These are phyloP conservation scores for Agrenia bidenticulata DNA, from an alignment of 2,888 invertebrate genomes.

Conservation along the genomic window DNA sequence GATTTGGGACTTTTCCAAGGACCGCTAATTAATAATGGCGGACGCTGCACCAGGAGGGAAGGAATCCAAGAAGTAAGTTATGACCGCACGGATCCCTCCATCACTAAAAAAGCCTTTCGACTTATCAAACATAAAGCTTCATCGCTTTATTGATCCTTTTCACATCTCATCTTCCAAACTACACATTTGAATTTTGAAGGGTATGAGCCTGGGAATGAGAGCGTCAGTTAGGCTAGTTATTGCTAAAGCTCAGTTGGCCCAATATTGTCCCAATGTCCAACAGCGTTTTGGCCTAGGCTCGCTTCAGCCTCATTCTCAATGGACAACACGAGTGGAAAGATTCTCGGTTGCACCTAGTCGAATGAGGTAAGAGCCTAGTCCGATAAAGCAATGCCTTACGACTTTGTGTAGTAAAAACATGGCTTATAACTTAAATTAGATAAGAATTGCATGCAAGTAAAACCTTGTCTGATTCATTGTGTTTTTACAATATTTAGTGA, in stretches of 20 bases:
- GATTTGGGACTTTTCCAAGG: too few relatives aligned
- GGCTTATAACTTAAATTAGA: too few relatives aligned
- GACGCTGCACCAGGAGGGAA: slow-evolving; percentile 17
- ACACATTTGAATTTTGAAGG: too few relatives aligned
- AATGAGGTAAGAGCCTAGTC: slow-evolving; percentile 48
- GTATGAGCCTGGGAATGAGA: slow-evolving; percentile 28
- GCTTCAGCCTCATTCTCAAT: slow-evolving; percentile 12
- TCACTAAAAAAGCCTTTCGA: too few relatives aligned
- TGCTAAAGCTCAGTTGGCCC: not conserved
- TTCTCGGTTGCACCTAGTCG: slow-evolving; percentile 42
- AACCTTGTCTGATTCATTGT: not conserved
- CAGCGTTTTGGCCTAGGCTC: slow-evolving; percentile 38
- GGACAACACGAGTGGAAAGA: slow-evolving; percentile 40
- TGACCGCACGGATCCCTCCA: too few relatives aligned
- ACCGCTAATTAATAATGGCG: not conserved
- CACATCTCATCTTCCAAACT: too few relatives aligned
- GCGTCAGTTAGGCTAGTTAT: slow-evolving; percentile 13
- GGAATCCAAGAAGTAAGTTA: slow-evolving; percentile 4
- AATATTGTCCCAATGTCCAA: too few relatives aligned
- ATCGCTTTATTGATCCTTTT: too few relatives aligned
- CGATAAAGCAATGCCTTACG: not conserved
- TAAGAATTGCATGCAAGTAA: too few relatives aligned
- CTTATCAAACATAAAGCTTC: too few relatives aligned
- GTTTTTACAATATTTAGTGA: slow-evolving; percentile 70
- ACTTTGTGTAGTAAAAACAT: not conserved